A percentile compares a stretch with the other conserved stretches of the same genome.
phyloP scores from a whole-genome alignment of 2,797 vertebrate species.

The Pantherophis vulpinus region DNA sequence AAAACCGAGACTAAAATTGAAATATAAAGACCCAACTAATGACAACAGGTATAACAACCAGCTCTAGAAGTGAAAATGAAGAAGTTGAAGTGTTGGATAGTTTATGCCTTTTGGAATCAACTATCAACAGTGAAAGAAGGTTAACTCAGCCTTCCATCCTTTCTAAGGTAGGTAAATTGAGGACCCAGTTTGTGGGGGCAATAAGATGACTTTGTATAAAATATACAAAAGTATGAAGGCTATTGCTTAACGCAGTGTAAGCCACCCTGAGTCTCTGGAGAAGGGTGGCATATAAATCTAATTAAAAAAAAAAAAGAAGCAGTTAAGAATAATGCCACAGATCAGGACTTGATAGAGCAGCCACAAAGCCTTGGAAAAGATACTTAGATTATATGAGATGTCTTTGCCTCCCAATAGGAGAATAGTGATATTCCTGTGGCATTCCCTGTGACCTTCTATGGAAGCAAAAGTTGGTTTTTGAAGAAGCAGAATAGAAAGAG shows the following conservation, averaged over 20 bases:
- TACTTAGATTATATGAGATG: neutral
- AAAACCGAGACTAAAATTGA: neutral
- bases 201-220: too few species aligned
- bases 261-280: too few species aligned
- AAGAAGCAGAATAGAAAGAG: neutral
- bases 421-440: neutral
- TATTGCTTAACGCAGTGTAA: too few species aligned
- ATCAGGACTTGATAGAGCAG: neutral
- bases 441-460: neutral
- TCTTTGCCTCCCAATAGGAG: neutral
- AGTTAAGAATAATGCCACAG: neutral
- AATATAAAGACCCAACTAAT: neutral
- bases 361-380: neutral
- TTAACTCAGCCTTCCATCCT: too few species aligned
- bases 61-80: neutral
- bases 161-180: too few species aligned
- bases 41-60: neutral
- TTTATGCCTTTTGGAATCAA: neutral
- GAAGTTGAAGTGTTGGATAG: neutral
- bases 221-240: too few species aligned
- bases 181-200: too few species aligned
- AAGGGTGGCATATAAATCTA: too few species aligned
- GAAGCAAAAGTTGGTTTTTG: neutral
- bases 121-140: neutral
- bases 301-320: too few species aligned